These are phyloP conservation scores for Mallotus villosus DNA, from an alignment of 2,797 vertebrate genomes.

Conservation along the genomic window DNA sequence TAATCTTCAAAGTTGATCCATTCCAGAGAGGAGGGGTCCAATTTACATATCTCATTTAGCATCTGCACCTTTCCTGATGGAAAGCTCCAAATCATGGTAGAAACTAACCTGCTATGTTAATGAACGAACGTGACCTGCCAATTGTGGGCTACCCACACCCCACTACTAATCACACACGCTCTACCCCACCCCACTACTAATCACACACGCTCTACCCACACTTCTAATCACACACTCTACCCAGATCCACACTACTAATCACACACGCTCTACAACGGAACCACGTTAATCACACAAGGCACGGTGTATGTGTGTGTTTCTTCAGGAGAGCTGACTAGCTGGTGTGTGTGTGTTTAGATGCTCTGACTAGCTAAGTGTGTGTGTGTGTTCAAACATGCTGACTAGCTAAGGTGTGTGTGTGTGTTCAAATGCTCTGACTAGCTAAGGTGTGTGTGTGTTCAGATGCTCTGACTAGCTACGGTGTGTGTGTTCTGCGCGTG, in stretches of 20 bases:
- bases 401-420: too few species aligned
- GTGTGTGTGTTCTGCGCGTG: too few species aligned
- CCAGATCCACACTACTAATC: slow-evolving; percentile 1
- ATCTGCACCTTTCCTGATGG: slow-evolving; percentile 55
- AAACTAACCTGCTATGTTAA: slow-evolving; percentile 39
- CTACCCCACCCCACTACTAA: not conserved
- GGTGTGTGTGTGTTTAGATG: not conserved
- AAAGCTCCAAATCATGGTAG: slow-evolving; percentile 54
- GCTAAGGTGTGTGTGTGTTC: too few species aligned
- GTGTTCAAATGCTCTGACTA: too few species aligned
- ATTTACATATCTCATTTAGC: slow-evolving; percentile 66
- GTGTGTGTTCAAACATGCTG: not conserved
- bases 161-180: slow-evolving; percentile 30
- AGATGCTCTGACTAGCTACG: not conserved
- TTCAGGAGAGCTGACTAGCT: not conserved
- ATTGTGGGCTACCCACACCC: slow-evolving; percentile 18
- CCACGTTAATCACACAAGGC: not conserved
- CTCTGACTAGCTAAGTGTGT: not conserved
- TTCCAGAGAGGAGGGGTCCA: slow-evolving; percentile 45
- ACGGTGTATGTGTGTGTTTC: not conserved
- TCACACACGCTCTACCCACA: too few species aligned
- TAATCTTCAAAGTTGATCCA: slow-evolving; percentile 58
- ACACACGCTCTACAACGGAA: not conserved
- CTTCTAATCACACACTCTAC: not conserved
- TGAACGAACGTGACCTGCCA: slow-evolving; percentile 50